These are phyloP conservation scores for Phoeniculus purpureus DNA, from an alignment of 2,797 vertebrate species.

Conservation along the genomic window DNA sequence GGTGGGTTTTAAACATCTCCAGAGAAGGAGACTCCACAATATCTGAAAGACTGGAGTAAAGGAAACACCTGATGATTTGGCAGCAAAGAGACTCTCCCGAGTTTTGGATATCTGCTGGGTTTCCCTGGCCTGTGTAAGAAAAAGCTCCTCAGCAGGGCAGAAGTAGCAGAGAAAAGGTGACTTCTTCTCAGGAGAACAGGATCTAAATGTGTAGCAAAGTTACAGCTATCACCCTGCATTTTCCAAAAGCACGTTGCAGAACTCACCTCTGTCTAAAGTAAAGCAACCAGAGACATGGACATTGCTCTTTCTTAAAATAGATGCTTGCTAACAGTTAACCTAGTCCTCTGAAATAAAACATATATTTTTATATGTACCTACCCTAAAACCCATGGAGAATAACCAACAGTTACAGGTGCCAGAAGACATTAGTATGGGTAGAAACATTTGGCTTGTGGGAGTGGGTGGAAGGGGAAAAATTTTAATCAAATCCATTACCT, in stretches of 20 bases:
- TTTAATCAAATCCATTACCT: conserved; percentile 80
- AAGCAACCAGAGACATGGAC: neutral
- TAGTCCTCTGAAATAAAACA: neutral
- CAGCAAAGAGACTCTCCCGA: neutral
- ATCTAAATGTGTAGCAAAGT: neutral
- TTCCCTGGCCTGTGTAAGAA: neutral
- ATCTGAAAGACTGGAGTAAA: neutral
- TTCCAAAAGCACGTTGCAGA: neutral
- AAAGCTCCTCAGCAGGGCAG: neutral
- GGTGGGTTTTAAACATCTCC: too few relatives aligned
- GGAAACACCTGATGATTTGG: neutral
- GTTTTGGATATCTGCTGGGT: neutral
- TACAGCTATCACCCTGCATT: neutral
- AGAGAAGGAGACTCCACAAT: neutral
- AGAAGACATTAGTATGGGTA: conserved; percentile 59
- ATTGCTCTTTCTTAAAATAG: neutral
- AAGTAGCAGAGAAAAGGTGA: neutral
- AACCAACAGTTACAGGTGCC: neutral
- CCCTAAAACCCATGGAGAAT: neutral
- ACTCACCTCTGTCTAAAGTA: neutral
- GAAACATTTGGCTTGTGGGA: conserved; percentile 60
- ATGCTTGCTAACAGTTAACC: neutral
- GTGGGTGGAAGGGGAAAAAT: conserved; percentile 20
- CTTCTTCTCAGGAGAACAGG: neutral
- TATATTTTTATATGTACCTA: neutral